phyloP scores from a whole-genome alignment of 1,140 invertebrate genomes.

The Trichonephila clavipes region DNA sequence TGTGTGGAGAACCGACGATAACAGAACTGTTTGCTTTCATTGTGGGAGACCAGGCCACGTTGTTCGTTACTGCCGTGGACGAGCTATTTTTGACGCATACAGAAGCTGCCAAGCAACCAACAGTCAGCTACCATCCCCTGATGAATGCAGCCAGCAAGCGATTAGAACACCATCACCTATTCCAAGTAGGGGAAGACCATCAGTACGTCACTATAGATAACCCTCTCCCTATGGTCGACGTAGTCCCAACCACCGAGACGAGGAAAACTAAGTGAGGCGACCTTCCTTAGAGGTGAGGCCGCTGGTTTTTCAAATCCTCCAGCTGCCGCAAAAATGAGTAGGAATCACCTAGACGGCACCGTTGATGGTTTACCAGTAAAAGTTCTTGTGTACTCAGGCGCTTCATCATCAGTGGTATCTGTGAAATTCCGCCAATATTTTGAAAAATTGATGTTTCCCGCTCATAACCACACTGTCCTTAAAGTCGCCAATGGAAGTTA shows the following conservation, averaged over 20 bases:
- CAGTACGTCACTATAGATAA: not conserved
- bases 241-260: not conserved
- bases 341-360: not conserved
- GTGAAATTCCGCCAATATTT: not conserved
- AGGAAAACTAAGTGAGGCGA: not conserved
- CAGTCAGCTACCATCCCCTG: not conserved
- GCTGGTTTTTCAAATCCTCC: not conserved
- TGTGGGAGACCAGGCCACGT: slow-evolving; percentile 10
- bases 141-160: not conserved
- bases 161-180: no score
- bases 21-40: no score
- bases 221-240: not conserved
- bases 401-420: no score
- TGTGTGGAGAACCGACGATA: no score
- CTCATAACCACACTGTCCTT: not conserved
- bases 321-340: no score
- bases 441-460: not conserved
- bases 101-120: not conserved
- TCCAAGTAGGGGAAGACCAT: not conserved
- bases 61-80: not conserved
- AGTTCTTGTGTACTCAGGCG: not conserved
- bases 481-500: not conserved
- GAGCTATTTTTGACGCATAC: not conserved
- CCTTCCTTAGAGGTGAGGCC: not conserved
- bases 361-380: not conserved